Conservation (phyloP, 2,888 invertebrate genomes). For the Leptura quadrifasciata region DNA sequence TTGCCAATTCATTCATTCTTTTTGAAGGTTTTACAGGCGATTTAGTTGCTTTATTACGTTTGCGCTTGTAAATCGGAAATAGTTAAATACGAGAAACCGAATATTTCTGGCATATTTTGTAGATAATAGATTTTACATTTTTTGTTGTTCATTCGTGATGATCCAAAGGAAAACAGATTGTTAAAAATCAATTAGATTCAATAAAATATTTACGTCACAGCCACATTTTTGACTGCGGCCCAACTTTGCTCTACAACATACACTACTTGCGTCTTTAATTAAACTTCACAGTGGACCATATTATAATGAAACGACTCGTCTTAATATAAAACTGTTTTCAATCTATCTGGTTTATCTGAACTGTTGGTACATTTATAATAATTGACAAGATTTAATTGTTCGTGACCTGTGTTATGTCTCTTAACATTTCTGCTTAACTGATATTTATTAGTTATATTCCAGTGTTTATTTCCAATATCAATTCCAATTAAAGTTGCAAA, state of each 20-base stretch:
- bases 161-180: not conserved
- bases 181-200: constrained; percentile 19
- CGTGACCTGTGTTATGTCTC: constrained; percentile 19
- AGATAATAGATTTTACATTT: not conserved
- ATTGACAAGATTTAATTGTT: constrained; percentile 26
- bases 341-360: not conserved
- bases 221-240: constrained; percentile 26
- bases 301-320: not conserved
- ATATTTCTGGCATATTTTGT: not conserved
- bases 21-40: not conserved
- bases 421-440: constrained; percentile 17
- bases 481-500: too few relatives aligned
- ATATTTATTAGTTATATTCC: constrained; percentile 2
- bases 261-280: constrained; percentile 27
- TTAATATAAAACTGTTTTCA: not conserved
- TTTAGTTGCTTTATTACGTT: not conserved
- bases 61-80: not conserved
- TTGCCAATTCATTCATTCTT: constrained; percentile 11
- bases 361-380: constrained; percentile 16
- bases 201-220: constrained; percentile 28
- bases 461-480: too few relatives aligned
- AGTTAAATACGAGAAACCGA: not conserved
- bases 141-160: not conserved
- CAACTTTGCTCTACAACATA: constrained; percentile 2
- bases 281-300: constrained; percentile 6